Percentiles rank a stretch among this genome's conserved stretches.
Evolutionary conservation across 2,888 invertebrate species (phyloP).

Genomic region (Fissipunctia ypsillon): DNA sequence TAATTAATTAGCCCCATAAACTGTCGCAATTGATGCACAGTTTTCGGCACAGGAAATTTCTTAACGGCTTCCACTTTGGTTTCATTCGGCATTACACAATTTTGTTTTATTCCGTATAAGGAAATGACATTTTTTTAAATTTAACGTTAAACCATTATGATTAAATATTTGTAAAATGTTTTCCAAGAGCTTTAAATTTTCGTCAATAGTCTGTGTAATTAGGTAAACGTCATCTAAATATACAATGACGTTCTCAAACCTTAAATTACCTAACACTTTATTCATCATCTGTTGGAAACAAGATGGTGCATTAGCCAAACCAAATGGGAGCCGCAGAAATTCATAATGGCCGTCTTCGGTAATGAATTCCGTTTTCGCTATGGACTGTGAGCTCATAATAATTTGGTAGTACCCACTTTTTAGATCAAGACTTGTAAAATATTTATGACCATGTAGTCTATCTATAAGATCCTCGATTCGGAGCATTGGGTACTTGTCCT

Average conservation of each 20-base stretch:
- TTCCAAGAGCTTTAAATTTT: background rate
- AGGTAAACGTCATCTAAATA: background rate
- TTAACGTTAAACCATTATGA: slow-evolving; percentile 6
- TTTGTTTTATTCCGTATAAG: slow-evolving; percentile 10
- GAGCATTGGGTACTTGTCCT: slow-evolving; percentile 12
- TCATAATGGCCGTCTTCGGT: slow-evolving; percentile 31
- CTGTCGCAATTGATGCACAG: slow-evolving; percentile 13
- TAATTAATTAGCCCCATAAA: slow-evolving; percentile 10
- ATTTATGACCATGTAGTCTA: slow-evolving; percentile 16
- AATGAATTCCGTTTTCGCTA: slow-evolving; percentile 28
- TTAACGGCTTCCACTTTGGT: slow-evolving; percentile 8
- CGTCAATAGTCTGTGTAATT: background rate
- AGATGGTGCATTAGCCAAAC: slow-evolving; percentile 32
- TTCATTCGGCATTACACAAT: slow-evolving; percentile 13
- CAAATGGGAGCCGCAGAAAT: slow-evolving; percentile 22
- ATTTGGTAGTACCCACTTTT: slow-evolving; percentile 32
- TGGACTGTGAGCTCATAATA: background rate
- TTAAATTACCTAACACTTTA: background rate
- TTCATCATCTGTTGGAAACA: slow-evolving; percentile 39
- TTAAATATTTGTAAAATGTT: slow-evolving; percentile 10
- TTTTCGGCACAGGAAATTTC: slow-evolving; percentile 11
- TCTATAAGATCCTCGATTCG: slow-evolving; percentile 22
- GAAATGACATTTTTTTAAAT: slow-evolving; percentile 16
- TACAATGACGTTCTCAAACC: background rate
- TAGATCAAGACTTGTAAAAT: slow-evolving; percentile 11